These are phyloP conservation scores for Pentalonia nigronervosa DNA, from an alignment of 1,140 invertebrate species.

Conservation along the genomic window DNA sequence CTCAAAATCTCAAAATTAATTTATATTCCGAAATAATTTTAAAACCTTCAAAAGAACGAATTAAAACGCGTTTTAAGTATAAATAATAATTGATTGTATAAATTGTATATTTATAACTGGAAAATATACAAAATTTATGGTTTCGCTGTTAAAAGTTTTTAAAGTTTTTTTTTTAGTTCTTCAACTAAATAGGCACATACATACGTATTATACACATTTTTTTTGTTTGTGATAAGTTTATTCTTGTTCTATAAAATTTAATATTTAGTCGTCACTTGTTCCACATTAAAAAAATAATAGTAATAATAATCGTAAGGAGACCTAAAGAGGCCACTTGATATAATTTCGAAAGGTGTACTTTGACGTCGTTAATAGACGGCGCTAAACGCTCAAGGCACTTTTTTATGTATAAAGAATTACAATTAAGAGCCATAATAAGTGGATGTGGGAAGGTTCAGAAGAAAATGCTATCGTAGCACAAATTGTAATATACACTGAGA, in stretches of 20 bases:
- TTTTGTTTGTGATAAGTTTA: neutral
- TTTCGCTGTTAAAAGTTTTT: neutral
- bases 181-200: neutral
- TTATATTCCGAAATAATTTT: no score
- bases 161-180: neutral
- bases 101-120: no score
- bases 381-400: neutral
- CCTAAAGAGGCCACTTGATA: neutral
- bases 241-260: neutral
- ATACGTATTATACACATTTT: neutral
- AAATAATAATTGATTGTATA: no score
- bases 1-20: no score
- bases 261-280: neutral
- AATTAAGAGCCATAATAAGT: constrained; percentile 10
- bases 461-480: neutral
- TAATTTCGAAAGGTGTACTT: neutral
- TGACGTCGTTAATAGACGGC: neutral
- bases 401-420: neutral
- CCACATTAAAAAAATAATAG: neutral
- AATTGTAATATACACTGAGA: neutral
- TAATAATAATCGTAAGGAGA: neutral
- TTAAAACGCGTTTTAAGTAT: no score
- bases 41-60: no score
- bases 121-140: neutral
- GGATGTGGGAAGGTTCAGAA: neutral